Conservation (phyloP, 2,797 vertebrate genomes). For the Brachymystax lenok region DNA sequence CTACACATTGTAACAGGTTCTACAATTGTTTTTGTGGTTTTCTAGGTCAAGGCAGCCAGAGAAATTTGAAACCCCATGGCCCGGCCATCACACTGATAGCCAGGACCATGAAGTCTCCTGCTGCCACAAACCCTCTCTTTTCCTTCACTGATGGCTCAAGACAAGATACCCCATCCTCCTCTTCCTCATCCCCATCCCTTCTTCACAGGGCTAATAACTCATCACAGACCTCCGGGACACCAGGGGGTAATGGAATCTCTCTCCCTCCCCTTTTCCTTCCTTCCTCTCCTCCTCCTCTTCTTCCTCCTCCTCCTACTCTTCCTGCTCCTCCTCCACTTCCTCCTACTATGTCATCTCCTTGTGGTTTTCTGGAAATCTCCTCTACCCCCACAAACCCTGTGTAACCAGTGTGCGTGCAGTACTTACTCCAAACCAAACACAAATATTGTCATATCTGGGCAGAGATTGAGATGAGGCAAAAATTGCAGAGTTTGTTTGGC, state of each 20-base stretch:
- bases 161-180: conserved; percentile 13
- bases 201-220: conserved; percentile 61
- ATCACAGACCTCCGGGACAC: conserved; percentile 50
- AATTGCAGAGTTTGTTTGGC: conserved; percentile 1
- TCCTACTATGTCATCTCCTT: conserved; percentile 14
- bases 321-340: neutral
- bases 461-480: conserved; percentile 9
- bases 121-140: conserved; percentile 50
- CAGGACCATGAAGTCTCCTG: conserved; percentile 53
- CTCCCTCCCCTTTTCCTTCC: conserved; percentile 29
- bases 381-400: conserved; percentile 2
- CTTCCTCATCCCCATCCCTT: conserved; percentile 32
- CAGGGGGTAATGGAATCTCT: conserved; percentile 67
- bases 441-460: conserved; percentile 7
- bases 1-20: conserved; percentile 28
- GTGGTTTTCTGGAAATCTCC: conserved; percentile 18
- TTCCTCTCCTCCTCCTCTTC: neutral
- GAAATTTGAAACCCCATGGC: conserved; percentile 49
- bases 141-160: conserved; percentile 60
- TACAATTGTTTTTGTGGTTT: conserved; percentile 62
- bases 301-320: neutral
- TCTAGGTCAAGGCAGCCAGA: conserved; percentile 66
- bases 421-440: neutral
- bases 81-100: conserved; percentile 39
- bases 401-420: conserved; percentile 22